Evolutionary conservation across 1,140 invertebrate genomes (phyloP).

Genomic region (Scaptomyza graminum): DNA sequence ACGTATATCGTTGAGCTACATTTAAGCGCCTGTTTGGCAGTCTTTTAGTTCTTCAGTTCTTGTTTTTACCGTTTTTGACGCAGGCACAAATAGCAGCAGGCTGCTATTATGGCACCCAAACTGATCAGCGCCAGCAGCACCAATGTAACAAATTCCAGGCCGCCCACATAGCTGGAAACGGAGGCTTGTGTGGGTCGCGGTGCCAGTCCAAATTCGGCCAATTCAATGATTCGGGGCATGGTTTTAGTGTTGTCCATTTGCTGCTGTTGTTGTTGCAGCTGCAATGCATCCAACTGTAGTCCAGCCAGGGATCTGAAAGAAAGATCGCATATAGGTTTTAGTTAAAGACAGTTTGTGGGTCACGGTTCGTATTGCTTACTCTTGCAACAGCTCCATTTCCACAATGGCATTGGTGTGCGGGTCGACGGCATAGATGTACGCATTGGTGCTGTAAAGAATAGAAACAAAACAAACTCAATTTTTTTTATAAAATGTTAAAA

Average conservation of each 20-base stretch:
- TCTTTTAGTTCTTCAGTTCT: constrained; percentile 19
- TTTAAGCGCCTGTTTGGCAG: constrained; percentile 22
- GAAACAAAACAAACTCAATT: not conserved
- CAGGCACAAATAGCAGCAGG: constrained; percentile 91
- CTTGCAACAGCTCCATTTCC: constrained; percentile 90
- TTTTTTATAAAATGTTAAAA: not conserved
- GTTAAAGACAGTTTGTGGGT: not conserved
- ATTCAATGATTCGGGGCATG: constrained; percentile 85
- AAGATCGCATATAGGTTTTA: not conserved
- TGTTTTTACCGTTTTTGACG: constrained; percentile 86
- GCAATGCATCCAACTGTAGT: constrained; percentile 71
- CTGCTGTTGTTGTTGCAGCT: constrained; percentile 64
- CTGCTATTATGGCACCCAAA: constrained; percentile 89
- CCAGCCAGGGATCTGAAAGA: constrained; percentile 57
- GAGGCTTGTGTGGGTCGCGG: constrained; percentile 58
- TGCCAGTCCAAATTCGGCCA: constrained; percentile 85
- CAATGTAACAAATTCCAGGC: constrained; percentile 91
- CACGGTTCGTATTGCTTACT: constrained; percentile 85
- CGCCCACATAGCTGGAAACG: constrained; percentile 84
- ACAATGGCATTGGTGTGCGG: constrained; percentile 91
- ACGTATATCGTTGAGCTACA: constrained; percentile 35
- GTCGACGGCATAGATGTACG: constrained; percentile 93
- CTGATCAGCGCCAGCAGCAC: constrained; percentile 91
- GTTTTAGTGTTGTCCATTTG: constrained; percentile 52
- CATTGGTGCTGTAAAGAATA: constrained; percentile 87